A percentile compares a stretch with the other conserved stretches of the same genome.
Conservation (phyloP, 1,140 invertebrate genomes). For the Saccostrea echinata region DNA sequence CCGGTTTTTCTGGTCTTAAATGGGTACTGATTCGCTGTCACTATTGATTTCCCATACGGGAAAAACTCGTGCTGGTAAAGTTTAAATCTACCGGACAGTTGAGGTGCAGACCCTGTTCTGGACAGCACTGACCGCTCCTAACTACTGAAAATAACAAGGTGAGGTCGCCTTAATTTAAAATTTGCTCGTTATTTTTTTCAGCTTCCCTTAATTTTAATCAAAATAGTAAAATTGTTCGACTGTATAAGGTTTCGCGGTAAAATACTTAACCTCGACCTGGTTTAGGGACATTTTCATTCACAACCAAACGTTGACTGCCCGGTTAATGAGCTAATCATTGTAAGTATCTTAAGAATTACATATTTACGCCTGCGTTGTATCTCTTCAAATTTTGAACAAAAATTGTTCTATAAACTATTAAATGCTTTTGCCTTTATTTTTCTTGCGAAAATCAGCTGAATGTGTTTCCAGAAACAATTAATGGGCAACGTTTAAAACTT, state of each 20-base stretch:
- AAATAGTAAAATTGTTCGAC: background rate
- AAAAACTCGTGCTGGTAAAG: conserved; percentile 6
- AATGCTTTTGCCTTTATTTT: no score
- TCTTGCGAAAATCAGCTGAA: no score
- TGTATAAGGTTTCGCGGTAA: background rate
- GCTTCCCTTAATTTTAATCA: background rate
- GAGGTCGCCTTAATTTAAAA: background rate
- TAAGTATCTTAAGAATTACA: background rate
- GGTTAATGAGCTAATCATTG: background rate
- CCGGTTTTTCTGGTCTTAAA: conserved; percentile 36
- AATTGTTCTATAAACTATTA: background rate
- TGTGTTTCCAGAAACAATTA: no score
- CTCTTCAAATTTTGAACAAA: background rate
- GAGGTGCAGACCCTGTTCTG: background rate
- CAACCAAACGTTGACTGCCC: background rate
- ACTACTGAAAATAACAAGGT: background rate
- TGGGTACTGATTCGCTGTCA: conserved; percentile 15
- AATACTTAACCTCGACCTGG: no score
- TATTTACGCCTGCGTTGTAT: background rate
- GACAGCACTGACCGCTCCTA: conserved; percentile 10
- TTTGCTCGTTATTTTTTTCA: background rate
- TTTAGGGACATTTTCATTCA: background rate
- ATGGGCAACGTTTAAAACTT: no score
- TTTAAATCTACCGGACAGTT: conserved; percentile 14
- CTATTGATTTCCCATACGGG: conserved; percentile 23